phyloP scores from a whole-genome alignment of 2,888 invertebrate genomes.

The Campaea margaritaria region DNA sequence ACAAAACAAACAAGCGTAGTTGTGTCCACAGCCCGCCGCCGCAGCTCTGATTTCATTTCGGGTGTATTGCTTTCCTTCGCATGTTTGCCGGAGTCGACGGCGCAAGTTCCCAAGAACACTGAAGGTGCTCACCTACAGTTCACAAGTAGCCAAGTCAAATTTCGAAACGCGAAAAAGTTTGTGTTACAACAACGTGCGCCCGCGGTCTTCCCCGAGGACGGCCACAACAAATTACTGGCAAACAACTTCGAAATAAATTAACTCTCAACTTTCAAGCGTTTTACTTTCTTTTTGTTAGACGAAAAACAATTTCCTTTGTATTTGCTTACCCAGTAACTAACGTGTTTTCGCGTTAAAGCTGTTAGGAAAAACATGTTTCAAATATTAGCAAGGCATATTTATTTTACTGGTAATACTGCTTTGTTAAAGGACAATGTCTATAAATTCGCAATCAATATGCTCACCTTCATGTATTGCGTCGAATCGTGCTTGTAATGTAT shows the following conservation, averaged over 20 bases:
- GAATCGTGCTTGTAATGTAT: slow-evolving; percentile 9
- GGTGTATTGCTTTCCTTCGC: slow-evolving; percentile 31
- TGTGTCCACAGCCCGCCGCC: slow-evolving; percentile 18
- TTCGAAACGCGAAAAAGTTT: slow-evolving; percentile 74
- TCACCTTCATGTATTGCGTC: background rate
- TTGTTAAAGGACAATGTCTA: slow-evolving; percentile 11
- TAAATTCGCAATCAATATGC: slow-evolving; percentile 20
- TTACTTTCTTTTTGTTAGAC: slow-evolving; percentile 75
- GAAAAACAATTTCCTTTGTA: slow-evolving; percentile 80
- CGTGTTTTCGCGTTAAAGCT: slow-evolving; percentile 55
- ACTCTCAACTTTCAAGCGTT: slow-evolving; percentile 82
- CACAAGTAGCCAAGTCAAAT: slow-evolving; percentile 69
- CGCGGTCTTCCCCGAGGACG: slow-evolving; percentile 71
- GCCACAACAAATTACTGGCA: slow-evolving; percentile 82
- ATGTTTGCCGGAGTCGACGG: slow-evolving; percentile 28
- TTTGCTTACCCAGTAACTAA: slow-evolving; percentile 66
- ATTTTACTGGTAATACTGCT: slow-evolving; percentile 22
- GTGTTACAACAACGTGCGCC: slow-evolving; percentile 67
- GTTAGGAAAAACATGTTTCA: slow-evolving; percentile 51
- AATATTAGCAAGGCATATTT: slow-evolving; percentile 42
- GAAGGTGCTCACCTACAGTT: slow-evolving; percentile 55
- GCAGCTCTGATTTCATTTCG: slow-evolving; percentile 39
- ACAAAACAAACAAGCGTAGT: slow-evolving; percentile 35
- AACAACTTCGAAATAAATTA: slow-evolving; percentile 84
- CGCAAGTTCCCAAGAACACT: slow-evolving; percentile 47